Percentiles rank a stretch among this genome's conserved stretches.
Evolutionary conservation across 2,797 vertebrate genomes (phyloP).

Genomic region (Myoxocephalus aenaeus): DNA sequence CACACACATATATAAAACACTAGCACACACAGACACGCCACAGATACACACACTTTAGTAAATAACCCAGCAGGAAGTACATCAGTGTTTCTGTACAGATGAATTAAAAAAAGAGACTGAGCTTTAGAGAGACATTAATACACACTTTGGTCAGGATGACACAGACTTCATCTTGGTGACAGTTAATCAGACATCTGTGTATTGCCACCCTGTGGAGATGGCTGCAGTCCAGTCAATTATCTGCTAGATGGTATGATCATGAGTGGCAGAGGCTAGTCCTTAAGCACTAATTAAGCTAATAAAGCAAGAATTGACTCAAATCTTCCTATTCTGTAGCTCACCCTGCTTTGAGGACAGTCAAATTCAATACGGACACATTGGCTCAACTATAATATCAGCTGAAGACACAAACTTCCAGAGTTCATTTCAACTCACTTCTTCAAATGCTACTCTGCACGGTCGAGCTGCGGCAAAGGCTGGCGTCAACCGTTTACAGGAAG

Average conservation of each 20-base stretch:
- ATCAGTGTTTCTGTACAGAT: slow-evolving; percentile 78
- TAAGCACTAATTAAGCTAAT: slow-evolving; percentile 70
- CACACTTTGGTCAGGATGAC: slow-evolving; percentile 76
- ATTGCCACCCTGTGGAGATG: slow-evolving; percentile 72
- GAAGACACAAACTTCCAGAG: slow-evolving; percentile 35
- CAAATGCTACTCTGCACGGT: slow-evolving; percentile 26
- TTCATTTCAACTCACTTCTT: slow-evolving; percentile 40
- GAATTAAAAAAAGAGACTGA: slow-evolving; percentile 62
- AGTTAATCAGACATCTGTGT: slow-evolving; percentile 81
- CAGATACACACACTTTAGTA: slow-evolving; percentile 71
- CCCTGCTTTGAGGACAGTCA: slow-evolving; percentile 46
- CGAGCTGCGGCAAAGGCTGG: slow-evolving; percentile 31
- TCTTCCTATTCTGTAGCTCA: slow-evolving; percentile 48
- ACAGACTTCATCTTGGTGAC: slow-evolving; percentile 67
- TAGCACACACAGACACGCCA: slow-evolving; percentile 18
- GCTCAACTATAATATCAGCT: slow-evolving; percentile 15
- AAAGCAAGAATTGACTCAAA: slow-evolving; percentile 60
- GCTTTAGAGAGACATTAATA: slow-evolving; percentile 67
- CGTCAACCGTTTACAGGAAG: slow-evolving; percentile 70
- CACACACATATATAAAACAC: slow-evolving; percentile 7
- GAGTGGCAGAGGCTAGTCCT: slow-evolving; percentile 69
- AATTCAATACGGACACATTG: slow-evolving; percentile 25
- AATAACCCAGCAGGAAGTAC: slow-evolving; percentile 82
- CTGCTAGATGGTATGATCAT: slow-evolving; percentile 66
- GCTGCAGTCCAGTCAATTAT: slow-evolving; percentile 77